Evolutionary conservation across 2,113 vertebrate species (phyloP), one percentile per base, ranked within the genome.

Genomic region (Glaucomys volans): DNA sequence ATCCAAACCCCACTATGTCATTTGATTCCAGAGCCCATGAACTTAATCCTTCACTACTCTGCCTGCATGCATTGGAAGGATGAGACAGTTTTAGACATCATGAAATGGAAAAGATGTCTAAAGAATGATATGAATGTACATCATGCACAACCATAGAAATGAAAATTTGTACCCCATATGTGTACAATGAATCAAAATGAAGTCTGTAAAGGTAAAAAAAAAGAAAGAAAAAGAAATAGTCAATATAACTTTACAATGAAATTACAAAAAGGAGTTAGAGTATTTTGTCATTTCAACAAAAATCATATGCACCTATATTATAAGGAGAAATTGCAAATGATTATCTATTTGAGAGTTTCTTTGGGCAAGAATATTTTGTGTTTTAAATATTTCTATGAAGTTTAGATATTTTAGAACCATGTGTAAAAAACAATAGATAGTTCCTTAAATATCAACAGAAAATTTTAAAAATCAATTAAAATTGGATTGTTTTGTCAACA

Each of bases 321-420:
- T 22, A 54, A 24, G 24, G 54, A 92, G 42, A 94, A 44, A 75
- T 71, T 90, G 28, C 83, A 67, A 92, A 64, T n/a, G 71, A 75
- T 66, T 86, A 42, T 62, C 89, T 35, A 42, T 2, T 1, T 83
- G 42, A 92, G 28, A 76, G 14, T 69, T 87, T 92, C 35, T 90
- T 35, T 64, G 32, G 18, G 47, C 81, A 26, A 28, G 28, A 71
- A 16, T 93, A n/a, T n/a, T 81, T 75, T 80, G 5, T 80, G 40
- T 76, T 54, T 82, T 86, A 24, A 32, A 6, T 47, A 75, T 92
- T 77, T 96, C 4, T 62, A 8, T 87, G 76, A 79, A 87, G 50
- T 90, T 84, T 81, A 91, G 20, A 52, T 93, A 94, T 37, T 88
- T 97, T 62, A 44, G 66, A 87, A 86, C 72, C 37, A 80, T n/a